A percentile compares a stretch with the other conserved stretches of the same genome.
phyloP scores from a whole-genome alignment of 2,797 vertebrate genomes.

The Aldrovandia affinis region DNA sequence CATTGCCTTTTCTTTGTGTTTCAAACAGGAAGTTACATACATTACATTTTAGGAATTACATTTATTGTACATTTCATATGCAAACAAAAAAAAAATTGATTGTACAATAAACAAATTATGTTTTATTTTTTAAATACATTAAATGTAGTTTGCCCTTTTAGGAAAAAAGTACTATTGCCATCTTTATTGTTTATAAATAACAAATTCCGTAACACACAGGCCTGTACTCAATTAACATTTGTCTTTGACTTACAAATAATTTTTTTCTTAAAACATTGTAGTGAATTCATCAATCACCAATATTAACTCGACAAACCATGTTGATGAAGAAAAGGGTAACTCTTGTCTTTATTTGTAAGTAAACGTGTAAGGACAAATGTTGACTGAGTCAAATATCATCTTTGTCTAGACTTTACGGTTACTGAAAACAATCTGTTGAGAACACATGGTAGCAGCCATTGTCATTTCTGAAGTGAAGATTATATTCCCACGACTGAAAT shows the following conservation, averaged over 20 bases:
- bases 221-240: background rate
- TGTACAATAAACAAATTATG: slow-evolving; percentile 54
- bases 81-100: slow-evolving; percentile 77
- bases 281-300: too few relatives aligned
- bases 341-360: too few relatives aligned
- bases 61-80: slow-evolving; percentile 57
- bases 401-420: slow-evolving; percentile 41
- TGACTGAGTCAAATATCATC: background rate
- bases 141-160: slow-evolving; percentile 67
- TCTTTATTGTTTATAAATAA: slow-evolving; percentile 65
- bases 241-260: too few relatives aligned
- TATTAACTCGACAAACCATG: too few relatives aligned
- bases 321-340: too few relatives aligned
- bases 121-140: slow-evolving; percentile 30
- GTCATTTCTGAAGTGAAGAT: slow-evolving; percentile 56
- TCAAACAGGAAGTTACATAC: slow-evolving; percentile 66
- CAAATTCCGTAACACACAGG: slow-evolving; percentile 50
- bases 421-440: slow-evolving; percentile 31
- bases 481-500: slow-evolving; percentile 60
- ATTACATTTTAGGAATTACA: slow-evolving; percentile 50
- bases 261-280: too few relatives aligned
- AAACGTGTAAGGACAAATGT: too few relatives aligned
- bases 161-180: slow-evolving; percentile 64
- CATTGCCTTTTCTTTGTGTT: slow-evolving; percentile 52
- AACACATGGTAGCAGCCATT: slow-evolving; percentile 50